These are phyloP conservation scores for Sebastes minor DNA, from an alignment of 2,797 vertebrate genomes.

Conservation along the genomic window DNA sequence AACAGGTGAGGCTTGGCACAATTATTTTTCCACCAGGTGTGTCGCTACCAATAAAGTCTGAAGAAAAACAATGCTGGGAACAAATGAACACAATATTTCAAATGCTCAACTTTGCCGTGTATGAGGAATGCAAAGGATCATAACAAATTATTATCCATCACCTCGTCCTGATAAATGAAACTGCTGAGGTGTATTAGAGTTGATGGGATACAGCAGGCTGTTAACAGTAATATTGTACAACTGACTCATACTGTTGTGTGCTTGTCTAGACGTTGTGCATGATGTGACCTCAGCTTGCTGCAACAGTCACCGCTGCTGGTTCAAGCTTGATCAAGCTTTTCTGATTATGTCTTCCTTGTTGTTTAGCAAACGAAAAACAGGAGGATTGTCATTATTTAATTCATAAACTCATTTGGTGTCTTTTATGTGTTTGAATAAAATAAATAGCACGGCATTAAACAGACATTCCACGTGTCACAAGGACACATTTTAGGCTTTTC, in stretches of 20 bases:
- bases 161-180: neutral
- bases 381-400: neutral
- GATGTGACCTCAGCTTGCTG: conserved; percentile 3
- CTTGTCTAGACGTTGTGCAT: conserved; percentile 41
- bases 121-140: neutral
- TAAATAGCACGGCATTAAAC: no score
- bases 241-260: conserved; percentile 38
- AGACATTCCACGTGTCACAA: no score
- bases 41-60: neutral
- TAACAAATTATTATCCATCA: neutral
- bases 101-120: neutral
- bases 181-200: neutral
- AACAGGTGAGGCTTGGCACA: conserved; percentile 17
- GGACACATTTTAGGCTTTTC: no score
- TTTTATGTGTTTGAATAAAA: neutral
- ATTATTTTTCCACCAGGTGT: conserved; percentile 14
- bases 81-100: neutral
- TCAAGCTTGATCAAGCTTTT: conserved; percentile 3
- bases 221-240: conserved; percentile 6
- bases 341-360: neutral
- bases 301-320: neutral
- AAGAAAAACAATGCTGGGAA: neutral
- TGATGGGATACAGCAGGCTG: neutral
- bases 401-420: neutral
- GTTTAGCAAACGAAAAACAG: conserved; percentile 14